Percentiles rank a stretch among this genome's conserved stretches.
Conservation (phyloP, 2,888 invertebrate species). For the Nymphalis polychloros region DNA sequence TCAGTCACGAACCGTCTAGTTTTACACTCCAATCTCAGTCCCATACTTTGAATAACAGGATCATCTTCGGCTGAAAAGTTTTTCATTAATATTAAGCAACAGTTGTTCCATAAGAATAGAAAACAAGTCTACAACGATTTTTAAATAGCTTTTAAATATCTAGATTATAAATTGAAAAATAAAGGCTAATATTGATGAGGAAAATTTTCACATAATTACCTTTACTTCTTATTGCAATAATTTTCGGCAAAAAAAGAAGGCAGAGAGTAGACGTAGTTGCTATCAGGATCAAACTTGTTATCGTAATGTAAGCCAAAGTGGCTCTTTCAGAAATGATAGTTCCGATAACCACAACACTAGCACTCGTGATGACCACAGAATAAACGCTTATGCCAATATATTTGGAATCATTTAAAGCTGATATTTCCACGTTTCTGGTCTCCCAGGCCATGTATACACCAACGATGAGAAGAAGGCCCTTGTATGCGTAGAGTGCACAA, state of each 20-base stretch:
- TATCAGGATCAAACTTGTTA: conserved; percentile 90
- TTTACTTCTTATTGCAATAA: conserved; percentile 86
- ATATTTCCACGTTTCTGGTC: conserved; percentile 94
- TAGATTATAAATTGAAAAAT: neutral
- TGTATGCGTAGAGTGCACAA: conserved; percentile 94
- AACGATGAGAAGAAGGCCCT: conserved; percentile 92
- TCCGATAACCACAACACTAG: conserved; percentile 93
- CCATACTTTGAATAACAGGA: conserved; percentile 93
- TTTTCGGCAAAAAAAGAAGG: conserved; percentile 93
- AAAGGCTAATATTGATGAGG: neutral
- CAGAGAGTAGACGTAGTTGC: conserved; percentile 94
- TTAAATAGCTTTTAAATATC: too few species aligned
- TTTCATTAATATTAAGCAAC: conserved; percentile 4
- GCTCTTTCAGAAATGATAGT: conserved; percentile 92
- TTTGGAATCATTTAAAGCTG: conserved; percentile 95
- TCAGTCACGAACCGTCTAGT: conserved; percentile 92
- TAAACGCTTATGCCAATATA: conserved; percentile 97
- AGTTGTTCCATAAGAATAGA: neutral
- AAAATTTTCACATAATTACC: conserved; percentile 62
- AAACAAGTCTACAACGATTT: neutral
- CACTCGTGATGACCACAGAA: conserved; percentile 93
- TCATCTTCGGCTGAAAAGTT: conserved; percentile 83
- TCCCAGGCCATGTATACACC: conserved; percentile 99
- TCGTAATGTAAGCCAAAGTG: conserved; percentile 90
- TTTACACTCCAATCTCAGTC: conserved; percentile 93